phyloP scores from a whole-genome alignment of 2,888 invertebrate genomes.

The Endomychus coccineus region DNA sequence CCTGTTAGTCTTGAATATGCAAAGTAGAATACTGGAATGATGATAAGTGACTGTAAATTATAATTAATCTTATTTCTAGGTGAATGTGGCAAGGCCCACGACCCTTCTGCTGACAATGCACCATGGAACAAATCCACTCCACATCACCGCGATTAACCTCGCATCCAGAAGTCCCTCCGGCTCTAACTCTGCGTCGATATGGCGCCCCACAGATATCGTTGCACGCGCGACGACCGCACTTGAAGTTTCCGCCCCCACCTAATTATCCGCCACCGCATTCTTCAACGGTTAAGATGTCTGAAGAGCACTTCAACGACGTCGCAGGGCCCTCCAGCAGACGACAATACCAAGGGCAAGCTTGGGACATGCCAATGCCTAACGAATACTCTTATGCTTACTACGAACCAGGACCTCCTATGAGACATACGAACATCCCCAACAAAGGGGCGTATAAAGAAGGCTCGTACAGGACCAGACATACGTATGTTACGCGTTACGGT shows the following conservation, averaged over 20 bases:
- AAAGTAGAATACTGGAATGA: no score
- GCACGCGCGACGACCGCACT: conserved; percentile 44
- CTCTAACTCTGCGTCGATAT: conserved; percentile 8
- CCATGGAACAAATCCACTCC: conserved; percentile 30
- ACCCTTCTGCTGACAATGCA: conserved; percentile 32
- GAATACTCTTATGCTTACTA: conserved; percentile 83
- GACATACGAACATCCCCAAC: conserved; percentile 56
- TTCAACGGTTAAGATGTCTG: conserved; percentile 35
- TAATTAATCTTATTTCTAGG: conserved; percentile 27
- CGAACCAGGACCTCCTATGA: conserved; percentile 58
- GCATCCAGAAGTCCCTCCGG: conserved; percentile 16
- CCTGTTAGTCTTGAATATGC: no score
- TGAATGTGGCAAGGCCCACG: conserved; percentile 39
- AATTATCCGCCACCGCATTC: conserved; percentile 56
- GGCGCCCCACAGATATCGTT: conserved; percentile 23
- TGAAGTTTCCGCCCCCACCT: conserved; percentile 70
- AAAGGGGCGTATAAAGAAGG: conserved; percentile 35
- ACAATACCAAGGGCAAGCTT: conserved; percentile 25
- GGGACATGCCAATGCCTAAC: conserved; percentile 34
- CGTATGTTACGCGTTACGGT: conserved; percentile 41
- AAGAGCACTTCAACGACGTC: conserved; percentile 34
- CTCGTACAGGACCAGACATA: conserved; percentile 38
- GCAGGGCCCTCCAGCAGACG: conserved; percentile 33
- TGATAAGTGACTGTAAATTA: no score
- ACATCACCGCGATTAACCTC: conserved; percentile 17